These are phyloP conservation scores for Agrochola litura DNA, from an alignment of 2,888 invertebrate species.

Conservation along the genomic window DNA sequence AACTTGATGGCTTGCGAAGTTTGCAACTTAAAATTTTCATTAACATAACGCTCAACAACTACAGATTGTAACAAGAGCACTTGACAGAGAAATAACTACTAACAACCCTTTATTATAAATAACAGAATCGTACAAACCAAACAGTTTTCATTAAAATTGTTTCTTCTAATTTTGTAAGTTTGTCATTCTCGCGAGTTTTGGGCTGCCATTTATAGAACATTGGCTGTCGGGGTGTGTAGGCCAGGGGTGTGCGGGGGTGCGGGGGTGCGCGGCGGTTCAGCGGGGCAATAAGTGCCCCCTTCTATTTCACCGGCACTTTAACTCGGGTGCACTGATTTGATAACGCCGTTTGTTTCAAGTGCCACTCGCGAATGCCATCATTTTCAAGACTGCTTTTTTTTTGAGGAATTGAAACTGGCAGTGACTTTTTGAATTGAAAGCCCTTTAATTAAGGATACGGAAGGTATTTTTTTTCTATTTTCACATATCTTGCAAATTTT, in stretches of 20 bases:
- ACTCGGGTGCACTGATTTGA: slow-evolving; percentile 90
- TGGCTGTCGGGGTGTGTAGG: slow-evolving; percentile 56
- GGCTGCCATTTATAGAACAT: slow-evolving; percentile 60
- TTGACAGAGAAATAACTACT: slow-evolving; percentile 55
- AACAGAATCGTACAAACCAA: slow-evolving; percentile 58
- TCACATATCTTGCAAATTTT: neutral
- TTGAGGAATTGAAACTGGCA: slow-evolving; percentile 71
- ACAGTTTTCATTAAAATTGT: slow-evolving; percentile 64
- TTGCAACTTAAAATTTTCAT: slow-evolving; percentile 48
- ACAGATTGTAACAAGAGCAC: slow-evolving; percentile 38
- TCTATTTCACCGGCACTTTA: slow-evolving; percentile 89
- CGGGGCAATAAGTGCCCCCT: slow-evolving; percentile 87
- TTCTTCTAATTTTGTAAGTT: slow-evolving; percentile 70
- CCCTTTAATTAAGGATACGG: slow-evolving; percentile 73
- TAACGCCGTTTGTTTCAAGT: slow-evolving; percentile 90
- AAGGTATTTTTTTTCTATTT: slow-evolving; percentile 41
- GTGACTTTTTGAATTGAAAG: slow-evolving; percentile 71
- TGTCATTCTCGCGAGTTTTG: slow-evolving; percentile 67
- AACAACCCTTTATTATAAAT: slow-evolving; percentile 52
- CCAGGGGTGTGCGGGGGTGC: slow-evolving; percentile 37
- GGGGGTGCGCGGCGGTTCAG: slow-evolving; percentile 64
- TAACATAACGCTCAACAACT: slow-evolving; percentile 46
- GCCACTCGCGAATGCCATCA: slow-evolving; percentile 82
- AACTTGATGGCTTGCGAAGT: slow-evolving; percentile 49
- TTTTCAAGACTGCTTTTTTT: slow-evolving; percentile 75